Conservation (phyloP, 2,888 invertebrate genomes). For the Mythimna impura region DNA sequence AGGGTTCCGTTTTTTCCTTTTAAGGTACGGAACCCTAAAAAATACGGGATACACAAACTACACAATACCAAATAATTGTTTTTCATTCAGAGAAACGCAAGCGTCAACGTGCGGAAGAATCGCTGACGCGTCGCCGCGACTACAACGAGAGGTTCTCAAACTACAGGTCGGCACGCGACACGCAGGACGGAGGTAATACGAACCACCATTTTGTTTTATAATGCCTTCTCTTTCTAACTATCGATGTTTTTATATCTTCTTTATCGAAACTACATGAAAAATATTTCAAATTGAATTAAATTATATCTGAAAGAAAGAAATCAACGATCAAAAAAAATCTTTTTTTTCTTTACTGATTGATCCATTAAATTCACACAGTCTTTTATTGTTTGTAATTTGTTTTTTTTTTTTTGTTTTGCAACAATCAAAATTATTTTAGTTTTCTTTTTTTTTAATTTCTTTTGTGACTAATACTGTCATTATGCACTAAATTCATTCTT, state of each 20-base stretch:
- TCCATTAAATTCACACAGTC: too few species aligned
- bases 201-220: constrained; percentile 21
- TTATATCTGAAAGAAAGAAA: too few species aligned
- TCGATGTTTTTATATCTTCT: too few species aligned
- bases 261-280: background rate
- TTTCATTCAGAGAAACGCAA: constrained; percentile 93
- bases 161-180: constrained; percentile 85
- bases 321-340: too few species aligned
- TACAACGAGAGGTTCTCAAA: constrained; percentile 92
- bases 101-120: constrained; percentile 95
- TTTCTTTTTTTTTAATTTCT: background rate
- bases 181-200: constrained; percentile 90
- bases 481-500: constrained; percentile 32
- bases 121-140: constrained; percentile 93
- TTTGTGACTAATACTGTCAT: constrained; percentile 31
- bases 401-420: background rate
- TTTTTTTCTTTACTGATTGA: too few species aligned
- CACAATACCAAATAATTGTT: background rate
- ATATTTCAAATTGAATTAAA: background rate
- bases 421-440: background rate
- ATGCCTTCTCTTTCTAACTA: background rate
- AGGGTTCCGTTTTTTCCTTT: too few species aligned
- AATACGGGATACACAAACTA: too few species aligned
- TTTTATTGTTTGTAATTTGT: background rate
- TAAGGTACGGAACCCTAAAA: too few species aligned